Evolutionary conservation across 1,140 invertebrate species (phyloP).

Genomic region (Phocides pigmalion): DNA sequence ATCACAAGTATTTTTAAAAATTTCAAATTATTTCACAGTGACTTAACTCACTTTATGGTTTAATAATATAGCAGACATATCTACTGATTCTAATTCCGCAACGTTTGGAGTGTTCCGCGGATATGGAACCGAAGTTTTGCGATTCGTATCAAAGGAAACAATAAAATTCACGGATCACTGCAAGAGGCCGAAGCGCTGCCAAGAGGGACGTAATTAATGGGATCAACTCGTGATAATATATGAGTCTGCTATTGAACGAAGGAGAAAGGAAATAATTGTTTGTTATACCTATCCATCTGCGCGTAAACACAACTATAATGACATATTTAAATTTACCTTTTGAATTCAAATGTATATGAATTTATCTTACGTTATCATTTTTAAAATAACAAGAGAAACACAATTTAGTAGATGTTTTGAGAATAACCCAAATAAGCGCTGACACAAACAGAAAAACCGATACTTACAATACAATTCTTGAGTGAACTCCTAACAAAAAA

Average conservation of each 20-base stretch:
- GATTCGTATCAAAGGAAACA: constrained; percentile 54
- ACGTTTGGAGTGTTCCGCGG: background rate
- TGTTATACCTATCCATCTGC: background rate
- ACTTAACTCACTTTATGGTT: no score
- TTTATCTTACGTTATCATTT: no score
- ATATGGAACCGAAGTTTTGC: constrained; percentile 38
- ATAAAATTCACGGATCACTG: constrained; percentile 68
- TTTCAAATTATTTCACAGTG: no score
- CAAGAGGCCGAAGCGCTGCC: constrained; percentile 18
- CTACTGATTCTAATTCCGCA: background rate
- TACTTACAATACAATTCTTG: no score
- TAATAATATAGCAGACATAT: background rate
- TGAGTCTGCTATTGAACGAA: background rate
- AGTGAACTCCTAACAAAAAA: no score
- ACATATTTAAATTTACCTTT: no score
- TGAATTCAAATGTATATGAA: no score
- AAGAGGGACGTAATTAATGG: constrained; percentile 26
- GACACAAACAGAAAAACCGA: no score
- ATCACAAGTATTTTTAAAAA: no score
- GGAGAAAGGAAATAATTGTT: background rate
- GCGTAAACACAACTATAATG: background rate
- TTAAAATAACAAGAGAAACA: no score
- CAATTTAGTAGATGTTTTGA: no score
- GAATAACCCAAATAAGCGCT: no score
- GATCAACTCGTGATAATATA: constrained; percentile 7